Evolutionary conservation across 2,797 vertebrate genomes (phyloP).

Genomic region (Tenualosa thibaudeaui): DNA sequence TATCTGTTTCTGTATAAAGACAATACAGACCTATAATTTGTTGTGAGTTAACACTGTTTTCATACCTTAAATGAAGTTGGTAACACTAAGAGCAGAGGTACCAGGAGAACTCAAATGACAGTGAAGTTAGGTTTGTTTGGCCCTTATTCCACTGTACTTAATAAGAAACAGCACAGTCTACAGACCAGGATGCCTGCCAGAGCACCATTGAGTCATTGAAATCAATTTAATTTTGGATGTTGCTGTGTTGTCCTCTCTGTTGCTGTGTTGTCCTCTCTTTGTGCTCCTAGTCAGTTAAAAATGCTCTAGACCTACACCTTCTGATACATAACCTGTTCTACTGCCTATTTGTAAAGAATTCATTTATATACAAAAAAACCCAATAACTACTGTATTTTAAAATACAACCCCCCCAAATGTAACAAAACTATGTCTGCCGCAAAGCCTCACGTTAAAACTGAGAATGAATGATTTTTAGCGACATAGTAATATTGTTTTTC

Average conservation of each 20-base stretch:
- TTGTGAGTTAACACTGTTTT: neutral
- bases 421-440: neutral
- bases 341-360: neutral
- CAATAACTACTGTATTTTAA: too few relatives aligned
- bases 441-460: neutral
- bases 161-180: conserved; percentile 61
- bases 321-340: neutral
- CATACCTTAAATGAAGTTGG: neutral
- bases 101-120: conserved; percentile 3
- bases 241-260: conserved; percentile 38
- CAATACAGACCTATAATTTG: neutral
- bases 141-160: neutral
- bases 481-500: conserved; percentile 20
- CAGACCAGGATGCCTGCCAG: conserved; percentile 60
- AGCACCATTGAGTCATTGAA: conserved; percentile 60
- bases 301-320: neutral
- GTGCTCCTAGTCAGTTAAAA: neutral
- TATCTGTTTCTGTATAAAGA: neutral
- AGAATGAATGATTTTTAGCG: conserved; percentile 4
- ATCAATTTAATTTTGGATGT: conserved; percentile 65
- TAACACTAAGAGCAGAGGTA: neutral
- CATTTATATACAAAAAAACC: neutral
- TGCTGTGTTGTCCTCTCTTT: neutral
- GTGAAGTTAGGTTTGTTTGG: neutral
- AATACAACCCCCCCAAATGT: too few relatives aligned